Base-by-base conservation (phyloP, 2,888 invertebrate genomes). In the Himalopsyche tibetana region DNA sequence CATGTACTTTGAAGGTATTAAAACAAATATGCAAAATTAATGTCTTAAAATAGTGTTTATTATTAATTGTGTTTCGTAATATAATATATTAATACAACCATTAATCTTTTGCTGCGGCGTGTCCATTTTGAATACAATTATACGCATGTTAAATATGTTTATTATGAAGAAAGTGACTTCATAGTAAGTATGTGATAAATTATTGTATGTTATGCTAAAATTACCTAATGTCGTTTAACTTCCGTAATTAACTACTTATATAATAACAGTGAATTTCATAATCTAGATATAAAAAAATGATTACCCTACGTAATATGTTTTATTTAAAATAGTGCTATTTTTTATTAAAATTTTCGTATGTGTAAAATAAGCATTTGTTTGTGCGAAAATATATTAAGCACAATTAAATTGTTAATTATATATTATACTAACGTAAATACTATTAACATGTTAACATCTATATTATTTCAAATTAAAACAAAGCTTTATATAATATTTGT, bases 111-210 rank as follows among this genome's bases (percentile, higher is more conserved):
- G 9, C 28, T 36, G 28, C 36, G 69, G 69, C 5, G 6, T 9
- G 11, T 11, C 11, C 74, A 38, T 36, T 74, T 74, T 74, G 74
- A 63, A 63, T 63, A 51, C 51, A 51, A 51, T 51, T 51, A 63
- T 63, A 63, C 63, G 28, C 36, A 38, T 15, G 12, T 74, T 38
- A 74, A 74, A 1, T 74, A 74, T 74, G 19, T 74, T 15, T 36
- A 74, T 74, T 74, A 38, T 15, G 4, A 74, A 74, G 74, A 74
- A 74, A 74, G 74, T 63, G 28, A 63, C 63, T 28, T 63, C 63
- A 28, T 28, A 28, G 28, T 38, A 74, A 38, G 74, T 74, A 12
- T 12, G 74, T 74, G 74, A 74, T 74, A 74, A 74, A 74, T 74
- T 36, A 12, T 36, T 74, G 6, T 12, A 36, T 5, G 38, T 74